Evolutionary conservation across 2,113 vertebrate species (phyloP), one percentile per base, ranked within the genome.

Genomic region (Pitta sordida): DNA sequence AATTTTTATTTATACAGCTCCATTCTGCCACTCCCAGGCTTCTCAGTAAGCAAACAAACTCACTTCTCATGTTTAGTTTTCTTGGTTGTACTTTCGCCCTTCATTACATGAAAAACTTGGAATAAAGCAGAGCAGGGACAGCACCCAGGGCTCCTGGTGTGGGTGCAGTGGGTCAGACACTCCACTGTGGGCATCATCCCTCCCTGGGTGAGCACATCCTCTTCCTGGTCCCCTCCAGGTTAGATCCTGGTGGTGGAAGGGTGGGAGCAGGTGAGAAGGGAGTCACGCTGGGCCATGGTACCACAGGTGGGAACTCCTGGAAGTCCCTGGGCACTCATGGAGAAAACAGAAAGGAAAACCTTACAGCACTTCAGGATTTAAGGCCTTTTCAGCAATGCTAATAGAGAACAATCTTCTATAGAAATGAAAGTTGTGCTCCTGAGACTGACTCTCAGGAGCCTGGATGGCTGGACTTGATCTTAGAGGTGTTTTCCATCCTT

Each of bases 31-130:
- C 82, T 94, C 59, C 78, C 60, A 64, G 73, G 68, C 55, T 94
- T 85, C 75, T 76, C 59, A 30, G 81, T 15, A 56, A 84, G 87
- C 59, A 95, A 96, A 94, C 83, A 71, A 82, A 93, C 53, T 74
- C 82, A 30, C 79, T 88, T 86, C 63, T 75, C 63, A 53, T 30
- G 77, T 80, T 91, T 39, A 37, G 49, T 30, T 81, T 11, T 80
- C 75, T n/a, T 17, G 30, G 67, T 83, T 76, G 90, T 76, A 78
- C 83, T 95, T 91, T 59, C 48, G 48, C 39, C 63, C 77, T 55
- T n/a, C 22, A 64, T 84, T 88, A 83, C 86, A 44, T 21, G 69
- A 93, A 14, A 6, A 51, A 34, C 10, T 43, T 65, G 90, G 82
- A 86, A 52, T 32, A 30, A 67, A 51, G 75, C 76, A 32, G 59